Conservation (phyloP, 1,140 invertebrate species). For the Plutomurus gul region DNA sequence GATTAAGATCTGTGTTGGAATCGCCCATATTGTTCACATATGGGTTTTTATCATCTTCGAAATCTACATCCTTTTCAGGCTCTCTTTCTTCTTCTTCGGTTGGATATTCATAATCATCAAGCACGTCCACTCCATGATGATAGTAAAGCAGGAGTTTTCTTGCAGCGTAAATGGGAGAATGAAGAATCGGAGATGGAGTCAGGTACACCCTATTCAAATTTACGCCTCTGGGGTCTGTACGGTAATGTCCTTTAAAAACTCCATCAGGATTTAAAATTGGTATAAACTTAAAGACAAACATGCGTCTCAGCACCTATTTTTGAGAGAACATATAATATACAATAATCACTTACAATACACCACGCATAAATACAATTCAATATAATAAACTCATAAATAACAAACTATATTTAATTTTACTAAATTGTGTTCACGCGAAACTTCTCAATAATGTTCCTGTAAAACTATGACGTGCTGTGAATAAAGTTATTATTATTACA, state of each 20-base stretch:
- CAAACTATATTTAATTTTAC: too few relatives aligned
- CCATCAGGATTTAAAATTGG: conserved; percentile 94
- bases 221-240: conserved; percentile 85
- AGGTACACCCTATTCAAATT: conserved; percentile 88
- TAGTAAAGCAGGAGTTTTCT: conserved; percentile 74
- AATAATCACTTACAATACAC: too few relatives aligned
- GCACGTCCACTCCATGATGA: conserved; percentile 53
- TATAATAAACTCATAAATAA: too few relatives aligned
- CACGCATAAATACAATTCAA: too few relatives aligned
- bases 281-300: conserved; percentile 89
- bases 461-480: too few relatives aligned
- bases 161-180: conserved; percentile 83
- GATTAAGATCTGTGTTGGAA: too few relatives aligned
- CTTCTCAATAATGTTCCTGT: too few relatives aligned
- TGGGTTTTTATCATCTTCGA: background rate
- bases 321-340: too few relatives aligned
- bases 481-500: too few relatives aligned
- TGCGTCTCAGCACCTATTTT: conserved; percentile 72
- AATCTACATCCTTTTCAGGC: background rate
- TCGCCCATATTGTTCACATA: too few relatives aligned
- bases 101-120: conserved; percentile 45
- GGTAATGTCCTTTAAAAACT: conserved; percentile 80
- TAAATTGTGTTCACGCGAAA: too few relatives aligned
- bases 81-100: background rate
- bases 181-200: conserved; percentile 72